These are phyloP conservation scores for Orthonyx spaldingii DNA, from an alignment of 2,113 vertebrate species.

Conservation along the genomic window DNA sequence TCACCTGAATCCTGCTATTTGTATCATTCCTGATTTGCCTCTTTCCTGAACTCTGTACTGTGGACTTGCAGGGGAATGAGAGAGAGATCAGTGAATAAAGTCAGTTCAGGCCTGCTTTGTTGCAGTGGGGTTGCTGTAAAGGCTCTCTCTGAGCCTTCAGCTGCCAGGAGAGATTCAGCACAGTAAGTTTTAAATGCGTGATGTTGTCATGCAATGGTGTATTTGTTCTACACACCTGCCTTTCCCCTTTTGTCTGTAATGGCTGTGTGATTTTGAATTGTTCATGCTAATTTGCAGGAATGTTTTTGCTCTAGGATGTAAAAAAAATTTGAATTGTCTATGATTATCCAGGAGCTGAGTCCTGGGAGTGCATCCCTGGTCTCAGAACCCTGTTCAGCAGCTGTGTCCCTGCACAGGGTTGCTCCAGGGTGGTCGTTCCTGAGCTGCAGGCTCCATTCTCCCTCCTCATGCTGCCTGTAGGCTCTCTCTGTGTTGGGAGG, in stretches of 20 bases:
- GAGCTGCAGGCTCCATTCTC: not conserved
- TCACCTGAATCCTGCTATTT: not conserved
- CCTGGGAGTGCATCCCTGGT: too few relatives aligned
- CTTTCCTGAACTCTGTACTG: not conserved
- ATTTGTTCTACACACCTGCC: not conserved
- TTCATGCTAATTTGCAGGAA: not conserved
- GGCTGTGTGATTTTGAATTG: not conserved
- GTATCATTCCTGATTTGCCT: not conserved
- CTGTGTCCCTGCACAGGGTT: fast-evolving
- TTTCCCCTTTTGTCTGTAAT: not conserved
- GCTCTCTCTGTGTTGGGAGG: not conserved
- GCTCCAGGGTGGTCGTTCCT: fast-evolving
- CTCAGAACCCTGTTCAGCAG: not conserved
- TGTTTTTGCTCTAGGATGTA: not conserved
- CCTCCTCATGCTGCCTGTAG: fast-evolving
- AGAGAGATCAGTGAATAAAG: not conserved
- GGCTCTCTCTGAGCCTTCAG: not conserved
- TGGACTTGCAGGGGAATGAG: not conserved
- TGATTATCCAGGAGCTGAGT: not conserved
- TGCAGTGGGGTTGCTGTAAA: not conserved
- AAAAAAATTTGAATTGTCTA: not conserved
- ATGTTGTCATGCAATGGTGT: fast-evolving
- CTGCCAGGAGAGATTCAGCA: not conserved
- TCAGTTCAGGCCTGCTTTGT: not conserved
- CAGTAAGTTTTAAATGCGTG: not conserved